These are phyloP conservation scores for Pipistrellus kuhlii DNA, from an alignment of 2,797 vertebrate species.

Conservation along the genomic window DNA sequence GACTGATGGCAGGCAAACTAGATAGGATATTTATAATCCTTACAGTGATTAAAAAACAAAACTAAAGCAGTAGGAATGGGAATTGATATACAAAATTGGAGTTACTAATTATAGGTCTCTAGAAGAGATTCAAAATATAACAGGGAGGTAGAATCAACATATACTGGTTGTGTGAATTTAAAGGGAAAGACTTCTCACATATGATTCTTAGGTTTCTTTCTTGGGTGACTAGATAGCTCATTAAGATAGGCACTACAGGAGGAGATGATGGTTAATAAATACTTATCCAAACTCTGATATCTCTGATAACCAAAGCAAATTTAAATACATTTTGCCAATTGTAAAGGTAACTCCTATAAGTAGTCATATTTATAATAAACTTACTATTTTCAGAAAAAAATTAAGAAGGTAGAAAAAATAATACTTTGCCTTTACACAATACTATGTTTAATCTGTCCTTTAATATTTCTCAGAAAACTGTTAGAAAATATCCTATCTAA, in stretches of 20 bases:
- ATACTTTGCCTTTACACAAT: conserved; percentile 43
- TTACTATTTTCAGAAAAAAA: conserved; percentile 51
- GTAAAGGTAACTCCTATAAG: conserved; percentile 31
- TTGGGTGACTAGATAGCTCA: conserved; percentile 14
- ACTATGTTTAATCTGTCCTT: conserved; percentile 13
- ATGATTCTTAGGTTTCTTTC: conserved; percentile 21
- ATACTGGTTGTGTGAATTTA: conserved; percentile 6
- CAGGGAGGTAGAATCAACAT: conserved; percentile 14
- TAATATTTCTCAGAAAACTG: conserved; percentile 47
- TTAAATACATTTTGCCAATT: conserved; percentile 42
- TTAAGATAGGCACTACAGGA: background rate
- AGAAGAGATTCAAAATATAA: conserved; percentile 57
- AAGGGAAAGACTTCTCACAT: background rate
- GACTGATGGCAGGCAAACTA: background rate
- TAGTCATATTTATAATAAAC: conserved; percentile 47
- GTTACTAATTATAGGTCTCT: background rate
- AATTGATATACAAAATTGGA: conserved; percentile 25
- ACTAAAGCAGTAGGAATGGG: conserved; percentile 37
- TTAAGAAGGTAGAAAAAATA: conserved; percentile 29
- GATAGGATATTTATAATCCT: background rate
- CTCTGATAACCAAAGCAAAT: conserved; percentile 49
- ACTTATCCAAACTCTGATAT: conserved; percentile 29
- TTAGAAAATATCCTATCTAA: background rate
- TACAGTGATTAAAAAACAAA: conserved; percentile 1
- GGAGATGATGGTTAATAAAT: background rate